Conservation (phyloP, 2,888 invertebrate species). For the Exocentrus adspersus region DNA sequence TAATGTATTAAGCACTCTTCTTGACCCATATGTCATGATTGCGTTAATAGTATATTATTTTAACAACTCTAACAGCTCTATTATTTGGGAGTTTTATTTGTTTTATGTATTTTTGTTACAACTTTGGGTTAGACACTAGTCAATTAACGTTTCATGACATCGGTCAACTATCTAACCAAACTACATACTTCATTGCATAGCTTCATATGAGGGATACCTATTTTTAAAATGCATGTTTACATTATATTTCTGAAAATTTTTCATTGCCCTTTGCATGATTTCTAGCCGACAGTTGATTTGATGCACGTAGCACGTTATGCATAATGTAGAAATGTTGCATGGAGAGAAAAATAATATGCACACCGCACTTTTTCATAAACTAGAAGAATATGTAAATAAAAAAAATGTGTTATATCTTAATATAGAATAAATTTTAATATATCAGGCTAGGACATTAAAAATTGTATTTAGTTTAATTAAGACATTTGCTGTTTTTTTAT, state of each 20-base stretch:
- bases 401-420: too few species aligned
- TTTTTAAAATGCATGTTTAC: conserved; percentile 36
- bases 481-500: too few species aligned
- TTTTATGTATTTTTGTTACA: not conserved
- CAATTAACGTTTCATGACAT: conserved; percentile 47
- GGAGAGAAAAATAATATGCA: not conserved
- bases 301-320: not conserved
- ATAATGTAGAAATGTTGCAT: not conserved
- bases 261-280: conserved; percentile 10
- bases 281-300: not conserved
- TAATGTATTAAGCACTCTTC: conserved; percentile 67
- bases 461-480: too few species aligned
- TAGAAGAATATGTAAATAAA: too few species aligned
- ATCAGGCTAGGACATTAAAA: too few species aligned
- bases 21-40: conserved; percentile 36
- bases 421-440: too few species aligned
- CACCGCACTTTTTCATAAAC: too few species aligned
- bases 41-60: conserved; percentile 18
- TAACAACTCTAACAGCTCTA: conserved; percentile 1
- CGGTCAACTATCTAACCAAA: conserved; percentile 53
- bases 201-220: conserved; percentile 55
- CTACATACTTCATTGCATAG: conserved; percentile 61
- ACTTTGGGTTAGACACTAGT: conserved; percentile 15
- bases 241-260: not conserved
- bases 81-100: not conserved